Conservation (phyloP, 2,888 invertebrate genomes). For the Lasius platythorax region DNA sequence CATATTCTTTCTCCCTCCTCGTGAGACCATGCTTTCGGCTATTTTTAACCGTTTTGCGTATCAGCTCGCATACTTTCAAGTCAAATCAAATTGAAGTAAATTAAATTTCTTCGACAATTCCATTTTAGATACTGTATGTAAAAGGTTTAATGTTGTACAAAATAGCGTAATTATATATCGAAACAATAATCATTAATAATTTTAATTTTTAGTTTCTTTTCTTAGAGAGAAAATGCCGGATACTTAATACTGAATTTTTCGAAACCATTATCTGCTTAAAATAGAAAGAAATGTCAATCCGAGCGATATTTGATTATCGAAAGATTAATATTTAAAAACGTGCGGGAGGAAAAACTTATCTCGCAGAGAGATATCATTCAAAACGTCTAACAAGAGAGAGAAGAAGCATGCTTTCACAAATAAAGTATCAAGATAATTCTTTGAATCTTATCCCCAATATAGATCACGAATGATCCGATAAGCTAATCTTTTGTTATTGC, state of each 20-base stretch:
- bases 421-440: background rate
- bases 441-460: background rate
- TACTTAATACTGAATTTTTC: background rate
- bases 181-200: background rate
- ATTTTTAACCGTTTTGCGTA: slow-evolving; percentile 19
- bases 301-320: background rate
- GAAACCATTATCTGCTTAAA: background rate
- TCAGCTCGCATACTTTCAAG: background rate
- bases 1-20: background rate
- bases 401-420: background rate
- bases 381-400: background rate
- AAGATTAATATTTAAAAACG: background rate
- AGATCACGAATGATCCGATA: background rate
- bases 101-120: background rate
- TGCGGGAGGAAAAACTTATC: background rate
- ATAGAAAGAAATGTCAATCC: background rate
- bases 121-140: background rate
- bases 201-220: background rate
- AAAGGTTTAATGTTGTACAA: background rate
- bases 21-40: background rate
- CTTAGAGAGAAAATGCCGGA: background rate
- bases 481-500: background rate
- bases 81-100: background rate
- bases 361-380: background rate
- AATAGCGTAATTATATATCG: background rate